Percentiles rank a stretch among this genome's conserved stretches.
Evolutionary conservation across 2,888 invertebrate species (phyloP).

Genomic region (Icerya purchasi): DNA sequence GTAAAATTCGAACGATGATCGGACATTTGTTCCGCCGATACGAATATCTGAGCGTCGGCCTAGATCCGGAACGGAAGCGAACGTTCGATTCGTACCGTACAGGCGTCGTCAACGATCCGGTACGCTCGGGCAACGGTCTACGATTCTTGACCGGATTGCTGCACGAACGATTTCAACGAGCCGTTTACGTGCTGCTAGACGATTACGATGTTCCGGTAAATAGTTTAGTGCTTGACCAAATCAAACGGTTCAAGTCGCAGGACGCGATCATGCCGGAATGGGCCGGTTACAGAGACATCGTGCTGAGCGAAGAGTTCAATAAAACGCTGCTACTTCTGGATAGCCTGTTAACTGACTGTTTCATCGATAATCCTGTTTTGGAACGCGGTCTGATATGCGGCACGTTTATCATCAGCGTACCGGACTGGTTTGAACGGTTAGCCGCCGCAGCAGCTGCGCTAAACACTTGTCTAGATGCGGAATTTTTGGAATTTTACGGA

Average conservation of each 20-base stretch:
- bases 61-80: background rate
- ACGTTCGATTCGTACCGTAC: background rate
- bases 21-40: background rate
- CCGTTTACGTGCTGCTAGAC: background rate
- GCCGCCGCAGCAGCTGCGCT: background rate
- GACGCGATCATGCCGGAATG: background rate
- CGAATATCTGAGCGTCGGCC: background rate
- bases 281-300: background rate
- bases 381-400: background rate
- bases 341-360: background rate
- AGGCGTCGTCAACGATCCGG: background rate
- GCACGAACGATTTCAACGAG: background rate
- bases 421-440: background rate
- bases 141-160: background rate
- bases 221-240: background rate
- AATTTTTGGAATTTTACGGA: background rate
- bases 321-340: background rate
- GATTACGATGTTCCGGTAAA: background rate
- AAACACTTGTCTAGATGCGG: background rate
- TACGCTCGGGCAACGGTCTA: background rate
- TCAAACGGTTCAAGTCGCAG: background rate
- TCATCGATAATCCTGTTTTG: background rate
- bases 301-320: background rate
- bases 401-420: background rate
- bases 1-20: background rate